These are phyloP conservation scores for Phoxinus phoxinus DNA, from an alignment of 2,113 vertebrate species.

Conservation along the genomic window DNA sequence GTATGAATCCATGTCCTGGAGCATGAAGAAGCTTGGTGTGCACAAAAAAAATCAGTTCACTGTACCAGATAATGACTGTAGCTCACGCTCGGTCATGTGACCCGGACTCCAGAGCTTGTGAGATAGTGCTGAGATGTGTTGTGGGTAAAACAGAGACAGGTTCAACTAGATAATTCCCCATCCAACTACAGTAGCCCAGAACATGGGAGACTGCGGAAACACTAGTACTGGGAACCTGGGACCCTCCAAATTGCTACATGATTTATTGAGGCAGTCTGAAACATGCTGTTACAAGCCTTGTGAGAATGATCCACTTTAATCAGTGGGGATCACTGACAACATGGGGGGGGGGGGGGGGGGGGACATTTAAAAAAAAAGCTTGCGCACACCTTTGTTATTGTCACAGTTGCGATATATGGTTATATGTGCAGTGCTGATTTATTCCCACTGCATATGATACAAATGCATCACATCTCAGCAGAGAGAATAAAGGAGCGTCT, in stretches of 20 bases:
- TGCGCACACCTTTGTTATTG: neutral
- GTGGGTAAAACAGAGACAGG: slow-evolving; percentile 51
- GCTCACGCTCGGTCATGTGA: slow-evolving; percentile 53
- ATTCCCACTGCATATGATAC: neutral
- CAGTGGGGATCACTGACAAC: neutral
- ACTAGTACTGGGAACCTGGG: slow-evolving; percentile 59
- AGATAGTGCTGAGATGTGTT: slow-evolving; percentile 57
- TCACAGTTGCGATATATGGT: neutral
- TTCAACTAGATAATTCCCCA: slow-evolving; percentile 55
- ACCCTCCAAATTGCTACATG: slow-evolving; percentile 65
- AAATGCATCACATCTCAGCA: neutral
- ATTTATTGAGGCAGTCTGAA: slow-evolving; percentile 65
- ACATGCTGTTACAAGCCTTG: slow-evolving; percentile 53
- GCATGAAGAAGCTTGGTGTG: slow-evolving; percentile 24
- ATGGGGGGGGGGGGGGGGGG: too few relatives aligned
- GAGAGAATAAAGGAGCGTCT: neutral
- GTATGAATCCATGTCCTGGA: slow-evolving; percentile 37
- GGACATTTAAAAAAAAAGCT: slow-evolving; percentile 17
- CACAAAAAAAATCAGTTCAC: slow-evolving; percentile 55
- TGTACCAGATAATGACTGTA: slow-evolving; percentile 57
- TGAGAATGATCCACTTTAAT: slow-evolving; percentile 40
- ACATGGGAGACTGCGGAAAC: slow-evolving; percentile 50
- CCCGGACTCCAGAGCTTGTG: slow-evolving; percentile 51
- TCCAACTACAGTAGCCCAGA: slow-evolving; percentile 47
- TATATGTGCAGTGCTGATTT: slow-evolving; percentile 3